Evolutionary conservation across 2,888 invertebrate species (phyloP), one percentile per base, ranked within the genome.

Genomic region (Tanypteryx hageni): DNA sequence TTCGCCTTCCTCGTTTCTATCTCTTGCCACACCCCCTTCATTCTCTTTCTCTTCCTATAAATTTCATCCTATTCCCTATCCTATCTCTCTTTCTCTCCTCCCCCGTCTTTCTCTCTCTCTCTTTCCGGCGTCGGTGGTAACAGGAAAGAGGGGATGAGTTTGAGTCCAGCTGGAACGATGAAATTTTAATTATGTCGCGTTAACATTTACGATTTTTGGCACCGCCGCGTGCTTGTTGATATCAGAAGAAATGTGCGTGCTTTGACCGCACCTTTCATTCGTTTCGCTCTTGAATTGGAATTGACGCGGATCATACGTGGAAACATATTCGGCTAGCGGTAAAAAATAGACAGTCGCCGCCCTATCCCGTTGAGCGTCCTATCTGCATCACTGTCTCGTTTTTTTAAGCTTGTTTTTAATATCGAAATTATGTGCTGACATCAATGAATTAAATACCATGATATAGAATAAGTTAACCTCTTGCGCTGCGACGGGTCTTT

Each of bases 191-290:
- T 22, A 11, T 27, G 22, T 27, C 64, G 14, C 13, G 64, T 64
- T 7, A 82, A 16, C 16, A 27, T 2, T 56, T 44, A 44, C 44
- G n/a, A 84, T 84, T 56, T 84, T 84, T 44, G n/a, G 18, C 84
- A 56, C 0, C 57, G 13, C 56, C 0, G 18, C 14, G n/a, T 84
- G 44, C 57, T 44, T 56, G 84, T 84, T 84, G 3, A 56, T n/a
- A 44, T n/a, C 18, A n/a, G 27, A 11, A 44, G 44, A 22, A 83
- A 18, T 44, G 44, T 9, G 56, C 18, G n/a, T 84, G 56, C 82
- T 27, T n/a, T 82, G n/a, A 82, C 14, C 82, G 31, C 16, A 9
- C 84, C 56, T 14, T 57, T 84, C 84, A 84, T 84, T 84, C 84
- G 5, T 84, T 84, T 84, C 44, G 56, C 64, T n/a, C n/a, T 64